Base-by-base conservation (phyloP, 2,113 vertebrate species). In the Pithys albifrons region DNA sequence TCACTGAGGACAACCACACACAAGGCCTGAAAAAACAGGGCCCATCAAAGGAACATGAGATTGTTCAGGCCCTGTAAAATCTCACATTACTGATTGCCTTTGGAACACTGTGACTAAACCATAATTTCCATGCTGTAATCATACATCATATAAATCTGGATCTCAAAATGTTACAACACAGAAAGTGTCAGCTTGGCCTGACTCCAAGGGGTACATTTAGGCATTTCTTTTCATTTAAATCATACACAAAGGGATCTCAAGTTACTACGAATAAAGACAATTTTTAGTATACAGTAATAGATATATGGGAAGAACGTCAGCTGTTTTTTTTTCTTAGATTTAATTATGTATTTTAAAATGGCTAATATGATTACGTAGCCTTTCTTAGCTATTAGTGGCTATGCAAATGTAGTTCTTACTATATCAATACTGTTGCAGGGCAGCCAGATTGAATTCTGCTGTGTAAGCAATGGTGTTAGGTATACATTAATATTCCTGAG, bases 221-320 rank as follows among this genome's bases (percentile, higher is more conserved):
- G 49, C 37, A 74, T 94, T 95, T 88, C 52, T 90, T 62, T 91
- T 83, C 43, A 70, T 88, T 96, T 90, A 90, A 95, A 73, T 92
- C 25, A 65, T 74, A 62, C 27, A 70, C 20, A 84, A 76, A 79
- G 7, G 9, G 23, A 85, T 90, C 46, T 93, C 75, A 54, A 24
- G 67, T 76, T 92, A 58, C 64, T 66, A 58, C 51, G n/a, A 92
- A 72, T 76, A 85, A 85, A 58, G 52, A 45, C 37, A 70, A 86
- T 69, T 88, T 20, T 6, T 23, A 93, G 39, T 13, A n/a, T n/a
- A 52, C 4, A 65, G 39, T 49, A 90, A 73, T 33, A 45, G n/a
- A 65, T 69, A 31, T 57, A 49, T n/a, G 7, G 19, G n/a, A 82
- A n/a, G 35, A 85, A 69, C 66, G 31, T 55, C 76, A 84, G 48